phyloP scores from a whole-genome alignment of 92 coral and sea anemone species.

The Epizoanthus scotinus region DNA sequence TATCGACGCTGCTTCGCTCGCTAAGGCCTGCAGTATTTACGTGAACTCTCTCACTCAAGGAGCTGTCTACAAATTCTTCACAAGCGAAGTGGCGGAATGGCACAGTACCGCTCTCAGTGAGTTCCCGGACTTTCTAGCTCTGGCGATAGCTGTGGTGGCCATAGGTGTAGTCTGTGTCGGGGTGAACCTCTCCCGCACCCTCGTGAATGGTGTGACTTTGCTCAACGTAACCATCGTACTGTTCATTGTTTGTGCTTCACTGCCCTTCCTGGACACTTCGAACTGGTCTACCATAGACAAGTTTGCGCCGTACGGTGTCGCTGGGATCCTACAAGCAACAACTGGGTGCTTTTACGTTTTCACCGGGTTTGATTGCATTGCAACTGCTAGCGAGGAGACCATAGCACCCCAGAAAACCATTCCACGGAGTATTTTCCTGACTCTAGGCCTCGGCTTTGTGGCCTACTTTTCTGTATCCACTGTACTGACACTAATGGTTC shows the following conservation, averaged over 20 bases:
- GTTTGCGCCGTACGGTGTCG: conserved; percentile 74
- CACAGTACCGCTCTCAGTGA: conserved; percentile 33
- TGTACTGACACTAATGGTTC: conserved; percentile 71
- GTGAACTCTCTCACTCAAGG: conserved; percentile 66
- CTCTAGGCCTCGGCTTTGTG: conserved; percentile 44
- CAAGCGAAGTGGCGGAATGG: conserved; percentile 56
- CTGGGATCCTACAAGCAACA: conserved; percentile 67
- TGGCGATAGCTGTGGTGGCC: conserved; percentile 56
- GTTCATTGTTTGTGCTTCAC: conserved; percentile 61
- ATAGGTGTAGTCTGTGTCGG: conserved; percentile 63
- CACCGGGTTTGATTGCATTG: conserved; percentile 73
- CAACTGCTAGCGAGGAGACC: conserved; percentile 78
- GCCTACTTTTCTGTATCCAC: conserved; percentile 56
- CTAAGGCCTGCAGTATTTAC: conserved; percentile 66
- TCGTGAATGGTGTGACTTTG: conserved; percentile 51
- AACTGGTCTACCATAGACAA: conserved; percentile 74
- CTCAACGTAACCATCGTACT: conserved; percentile 48
- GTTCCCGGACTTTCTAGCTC: conserved; percentile 71
- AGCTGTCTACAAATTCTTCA: conserved; percentile 43
- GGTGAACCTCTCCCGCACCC: conserved; percentile 57
- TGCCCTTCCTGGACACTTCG: conserved; percentile 53
- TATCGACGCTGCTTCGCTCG: conserved; percentile 68
- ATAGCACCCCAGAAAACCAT: conserved; percentile 60
- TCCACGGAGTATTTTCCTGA: conserved; percentile 60
- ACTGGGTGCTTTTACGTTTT: conserved; percentile 72